Percentiles rank a stretch among this genome's conserved stretches.
Conservation (phyloP, 2,888 invertebrate species). For the Mongoloraphidia duomilia region DNA sequence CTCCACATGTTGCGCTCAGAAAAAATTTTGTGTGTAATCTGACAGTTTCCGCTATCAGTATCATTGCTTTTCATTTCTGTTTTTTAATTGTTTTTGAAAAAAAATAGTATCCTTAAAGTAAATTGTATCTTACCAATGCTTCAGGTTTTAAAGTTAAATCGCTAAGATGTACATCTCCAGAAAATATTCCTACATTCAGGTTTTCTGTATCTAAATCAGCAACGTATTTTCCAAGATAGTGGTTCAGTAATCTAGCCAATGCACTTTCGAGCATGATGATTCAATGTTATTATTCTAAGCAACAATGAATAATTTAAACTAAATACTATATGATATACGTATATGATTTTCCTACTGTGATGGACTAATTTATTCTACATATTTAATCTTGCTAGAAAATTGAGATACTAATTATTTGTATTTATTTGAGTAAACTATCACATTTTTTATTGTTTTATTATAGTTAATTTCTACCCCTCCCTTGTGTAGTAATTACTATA, state of each 20-base stretch:
- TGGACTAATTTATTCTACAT: no score
- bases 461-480: no score
- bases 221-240: conserved; percentile 66
- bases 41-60: not conserved
- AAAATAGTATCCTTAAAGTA: not conserved
- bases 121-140: conserved; percentile 49
- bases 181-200: conserved; percentile 70
- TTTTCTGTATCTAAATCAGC: conserved; percentile 72
- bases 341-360: no score
- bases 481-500: no score
- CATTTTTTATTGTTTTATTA: no score
- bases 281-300: not conserved
- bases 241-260: conserved; percentile 64
- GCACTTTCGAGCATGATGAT: conserved; percentile 59
- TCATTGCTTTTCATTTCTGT: not conserved
- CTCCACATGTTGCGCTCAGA: no score
- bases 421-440: no score
- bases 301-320: no score
- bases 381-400: no score
- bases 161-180: conserved; percentile 62
- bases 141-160: conserved; percentile 67
- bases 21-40: not conserved
- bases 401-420: no score
- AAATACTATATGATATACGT: no score
- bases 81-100: not conserved